Base-by-base conservation (phyloP, 2,797 vertebrate species). In the Nyctalus aviator region DNA sequence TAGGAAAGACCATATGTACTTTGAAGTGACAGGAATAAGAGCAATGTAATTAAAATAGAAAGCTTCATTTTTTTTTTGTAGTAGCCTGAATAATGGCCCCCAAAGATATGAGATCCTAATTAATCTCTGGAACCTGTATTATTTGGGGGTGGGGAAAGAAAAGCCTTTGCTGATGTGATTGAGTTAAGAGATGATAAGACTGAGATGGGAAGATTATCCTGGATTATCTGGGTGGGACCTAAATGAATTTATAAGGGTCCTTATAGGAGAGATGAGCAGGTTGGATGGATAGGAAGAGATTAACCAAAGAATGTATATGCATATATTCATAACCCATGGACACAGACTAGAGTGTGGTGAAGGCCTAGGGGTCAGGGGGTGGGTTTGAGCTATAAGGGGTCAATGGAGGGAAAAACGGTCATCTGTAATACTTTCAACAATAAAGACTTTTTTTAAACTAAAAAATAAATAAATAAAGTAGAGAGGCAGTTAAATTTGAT, bases 1-100 rank as follows among this genome's bases (percentile, higher is more conserved):
- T 92, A 88, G 77, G 66, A 90, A 94, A 92, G 57, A 89, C 44
- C 50, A 83, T 76, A 85, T 90, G 78, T 90, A 46, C 78, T 86
- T 72, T 77, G 27, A 94, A 50, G n/a, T 83, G 23, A 84, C 21
- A 92, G 69, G 44, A 84, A 84, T 77, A 93, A 88, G 57, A 86
- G n/a, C 66, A 77, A 27, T 64, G 30, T 53, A 66, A 79, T 84
- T 68, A 81, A 23, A 91, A 82, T 6, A 76, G 6, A 6, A 84
- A 66, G 8, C 5, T 59, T 93, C n/a, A 53, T 41, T 71, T 48
- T 41, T 30, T 92, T 53, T 48, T 48, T 3, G 1, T 20, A 62
- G 9, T 62, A 83, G 13, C 4, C 79, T 76, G 44, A 91, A 46
- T 57, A 81, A 82, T 18, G 20, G 6, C 1, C 32, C 32, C 8